phyloP scores from a whole-genome alignment of 2,113 vertebrate genomes.

The Laticauda laticaudata region DNA sequence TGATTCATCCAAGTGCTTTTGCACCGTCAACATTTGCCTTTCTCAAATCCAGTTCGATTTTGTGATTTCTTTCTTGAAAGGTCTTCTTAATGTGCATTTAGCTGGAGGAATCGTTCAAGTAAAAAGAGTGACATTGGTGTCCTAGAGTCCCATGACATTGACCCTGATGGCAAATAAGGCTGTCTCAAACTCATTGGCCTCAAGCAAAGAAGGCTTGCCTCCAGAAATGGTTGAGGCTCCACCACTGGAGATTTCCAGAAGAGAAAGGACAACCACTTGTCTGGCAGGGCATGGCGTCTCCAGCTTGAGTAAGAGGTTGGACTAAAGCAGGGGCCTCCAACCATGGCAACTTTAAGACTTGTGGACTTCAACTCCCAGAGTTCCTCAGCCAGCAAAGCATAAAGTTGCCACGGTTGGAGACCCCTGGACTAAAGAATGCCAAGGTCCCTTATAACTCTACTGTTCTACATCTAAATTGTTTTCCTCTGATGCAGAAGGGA shows the following conservation, averaged over 20 bases:
- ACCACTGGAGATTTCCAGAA: neutral
- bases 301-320: neutral
- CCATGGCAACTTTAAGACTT: too few species aligned
- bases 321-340: too few species aligned
- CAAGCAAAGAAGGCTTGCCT: neutral
- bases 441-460: neutral
- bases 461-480: neutral
- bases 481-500: neutral
- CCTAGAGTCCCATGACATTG: accelerated
- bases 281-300: neutral
- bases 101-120: neutral
- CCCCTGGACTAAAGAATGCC: neutral
- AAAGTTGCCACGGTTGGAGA: too few species aligned
- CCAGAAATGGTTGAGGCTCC: neutral
- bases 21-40: neutral
- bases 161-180: neutral
- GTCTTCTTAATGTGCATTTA: neutral
- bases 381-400: too few species aligned
- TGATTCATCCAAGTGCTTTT: neutral
- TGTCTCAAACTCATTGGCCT: too few species aligned
- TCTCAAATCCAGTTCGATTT: too few species aligned
- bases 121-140: neutral
- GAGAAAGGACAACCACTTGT: neutral
- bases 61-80: neutral
- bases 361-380: too few species aligned